phyloP scores from a whole-genome alignment of 1,140 invertebrate species.

The Melanaphis sacchari region DNA sequence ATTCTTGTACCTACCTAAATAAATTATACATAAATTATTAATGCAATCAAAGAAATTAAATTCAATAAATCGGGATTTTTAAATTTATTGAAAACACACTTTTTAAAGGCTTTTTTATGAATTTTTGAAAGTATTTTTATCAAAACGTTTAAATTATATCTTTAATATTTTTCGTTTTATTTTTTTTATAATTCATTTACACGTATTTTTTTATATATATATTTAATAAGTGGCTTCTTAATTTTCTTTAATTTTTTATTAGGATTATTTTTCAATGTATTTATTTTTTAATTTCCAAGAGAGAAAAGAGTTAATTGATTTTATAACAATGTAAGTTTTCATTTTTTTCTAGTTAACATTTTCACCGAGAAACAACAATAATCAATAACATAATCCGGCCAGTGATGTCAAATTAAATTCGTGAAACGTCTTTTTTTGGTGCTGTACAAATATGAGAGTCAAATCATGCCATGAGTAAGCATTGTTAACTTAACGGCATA shows the following conservation, averaged over 20 bases:
- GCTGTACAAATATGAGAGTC: no score
- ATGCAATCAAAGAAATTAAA: not conserved
- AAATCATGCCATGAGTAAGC: no score
- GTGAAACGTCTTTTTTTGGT: no score
- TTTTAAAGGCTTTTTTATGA: not conserved
- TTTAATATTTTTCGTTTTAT: not conserved
- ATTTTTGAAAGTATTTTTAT: not conserved
- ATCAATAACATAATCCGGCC: no score
- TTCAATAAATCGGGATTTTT: not conserved
- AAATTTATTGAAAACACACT: not conserved
- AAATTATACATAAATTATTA: not conserved
- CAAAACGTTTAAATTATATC: not conserved
- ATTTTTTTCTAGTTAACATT: not conserved
- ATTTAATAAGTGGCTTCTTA: not conserved
- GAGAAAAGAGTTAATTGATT: not conserved
- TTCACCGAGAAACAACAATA: no score
- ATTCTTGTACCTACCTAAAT: not conserved
- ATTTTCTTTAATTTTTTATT: not conserved
- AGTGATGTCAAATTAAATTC: no score
- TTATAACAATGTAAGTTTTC: not conserved
- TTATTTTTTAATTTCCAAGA: not conserved
- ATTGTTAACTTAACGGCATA: no score
- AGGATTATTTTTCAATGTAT: not conserved
- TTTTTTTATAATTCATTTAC: not conserved
- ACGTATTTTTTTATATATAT: no score